Base-by-base conservation (phyloP, 1,140 invertebrate species). In the Nymphalis io region DNA sequence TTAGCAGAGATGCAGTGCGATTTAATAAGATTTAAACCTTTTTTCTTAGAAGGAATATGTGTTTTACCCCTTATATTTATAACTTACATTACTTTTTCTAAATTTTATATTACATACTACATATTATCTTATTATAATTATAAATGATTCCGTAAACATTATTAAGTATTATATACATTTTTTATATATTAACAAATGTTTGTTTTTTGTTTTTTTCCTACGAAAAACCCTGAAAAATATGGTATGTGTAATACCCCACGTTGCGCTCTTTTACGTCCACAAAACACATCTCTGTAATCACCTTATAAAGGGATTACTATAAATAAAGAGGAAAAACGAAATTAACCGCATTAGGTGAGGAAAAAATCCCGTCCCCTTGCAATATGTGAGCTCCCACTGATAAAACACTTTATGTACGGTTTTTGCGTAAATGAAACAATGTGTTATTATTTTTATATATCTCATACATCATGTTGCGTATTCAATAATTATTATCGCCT, bases 291-390 rank as follows among this genome's bases (percentile, higher is more conserved):
- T 86, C 84, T 83, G 89, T 91, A 91, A 91, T 91, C 88, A 84
- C 87, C 85, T 90, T 91, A 91, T 91, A 91, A 91, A 87, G 87
- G 87, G 89, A 91, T 91, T 91, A 91, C 89, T 84, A 87, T 90
- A 90, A 90, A 90, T 90, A 90, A 90, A 90, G 81, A 90, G 87
- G 88, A 90, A 90, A 87, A 88, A 90, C 73, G 79, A 81, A 81
- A 81, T 81, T 90, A 90, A 90, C 87, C 89, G 89, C 87, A 89
- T 91, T 89, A 91, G 80, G 82, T 74, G 80, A 86, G 87, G 85
- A 88, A 89, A 89, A 90, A 88, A 85, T 83, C 69, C 81, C 74
- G 73, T 81, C 86, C 87, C 88, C 83, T 84, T 76, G 79, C 87
- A 89, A 89, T 90, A 89, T 90, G 87, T 90, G 86, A 78, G 80